Evolutionary conservation across 2,797 vertebrate species (phyloP).

Genomic region (Acestrorhynchus altus): DNA sequence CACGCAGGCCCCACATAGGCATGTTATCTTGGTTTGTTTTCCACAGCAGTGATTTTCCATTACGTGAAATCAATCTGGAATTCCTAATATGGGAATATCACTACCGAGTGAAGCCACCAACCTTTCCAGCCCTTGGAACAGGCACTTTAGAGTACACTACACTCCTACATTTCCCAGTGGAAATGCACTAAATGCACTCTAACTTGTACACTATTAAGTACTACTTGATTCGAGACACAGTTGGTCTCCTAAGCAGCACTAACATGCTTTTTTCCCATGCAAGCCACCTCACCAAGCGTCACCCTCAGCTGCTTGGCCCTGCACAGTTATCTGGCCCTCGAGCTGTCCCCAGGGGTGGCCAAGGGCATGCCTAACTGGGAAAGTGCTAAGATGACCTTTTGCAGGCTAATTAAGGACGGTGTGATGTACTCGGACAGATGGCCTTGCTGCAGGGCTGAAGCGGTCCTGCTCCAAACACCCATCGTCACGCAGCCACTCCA

Average conservation of each 20-base stretch:
- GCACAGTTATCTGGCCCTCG: conserved; percentile 59
- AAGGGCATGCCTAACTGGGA: conserved; percentile 64
- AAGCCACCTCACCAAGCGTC: conserved; percentile 46
- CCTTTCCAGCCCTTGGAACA: no score
- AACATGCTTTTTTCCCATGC: conserved; percentile 1
- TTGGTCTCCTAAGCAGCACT: background rate
- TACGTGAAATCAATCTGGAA: no score
- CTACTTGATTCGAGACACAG: background rate
- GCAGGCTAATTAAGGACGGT: conserved; percentile 65
- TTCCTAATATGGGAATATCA: no score
- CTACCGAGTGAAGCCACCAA: no score
- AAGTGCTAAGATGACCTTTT: conserved; percentile 76
- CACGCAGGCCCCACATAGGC: no score
- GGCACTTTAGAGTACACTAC: no score
- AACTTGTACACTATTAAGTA: no score
- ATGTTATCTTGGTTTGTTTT: no score
- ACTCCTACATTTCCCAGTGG: no score
- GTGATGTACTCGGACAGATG: conserved; percentile 67
- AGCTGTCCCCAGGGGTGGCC: conserved; percentile 54
- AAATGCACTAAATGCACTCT: no score
- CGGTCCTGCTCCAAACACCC: conserved; percentile 42
- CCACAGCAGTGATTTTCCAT: no score
- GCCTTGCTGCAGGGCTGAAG: conserved; percentile 51
- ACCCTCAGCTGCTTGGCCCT: conserved; percentile 62
- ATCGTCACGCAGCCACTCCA: conserved; percentile 55